Conservation (phyloP, 2,888 invertebrate species). For the Calameuta pallipes region DNA sequence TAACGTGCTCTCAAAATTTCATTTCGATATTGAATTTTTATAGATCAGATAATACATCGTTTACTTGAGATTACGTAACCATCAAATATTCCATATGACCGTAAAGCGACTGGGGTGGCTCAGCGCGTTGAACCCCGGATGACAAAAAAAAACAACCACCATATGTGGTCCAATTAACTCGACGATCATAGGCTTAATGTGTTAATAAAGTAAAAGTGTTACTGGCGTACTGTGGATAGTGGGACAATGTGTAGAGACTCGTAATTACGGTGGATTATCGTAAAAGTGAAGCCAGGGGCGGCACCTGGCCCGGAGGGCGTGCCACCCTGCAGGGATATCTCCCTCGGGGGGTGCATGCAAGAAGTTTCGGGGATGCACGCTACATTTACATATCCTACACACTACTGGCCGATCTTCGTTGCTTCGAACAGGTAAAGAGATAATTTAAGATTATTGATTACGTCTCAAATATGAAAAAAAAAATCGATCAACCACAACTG, state of each 20-base stretch:
- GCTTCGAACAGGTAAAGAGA: constrained; percentile 75
- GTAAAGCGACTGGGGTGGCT: not conserved
- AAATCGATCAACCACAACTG: not conserved
- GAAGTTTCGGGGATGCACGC: constrained; percentile 72
- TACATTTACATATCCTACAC: constrained; percentile 75
- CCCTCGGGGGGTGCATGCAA: constrained; percentile 47
- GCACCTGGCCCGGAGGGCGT: constrained; percentile 64
- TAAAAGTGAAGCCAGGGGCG: constrained; percentile 50
- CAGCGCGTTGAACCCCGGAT: not conserved
- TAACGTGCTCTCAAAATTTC: not conserved
- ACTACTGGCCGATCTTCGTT: constrained; percentile 72
- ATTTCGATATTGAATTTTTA: not conserved
- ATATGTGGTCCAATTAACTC: not conserved
- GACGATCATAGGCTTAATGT: not conserved
- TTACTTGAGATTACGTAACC: not conserved
- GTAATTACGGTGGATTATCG: constrained; percentile 55
- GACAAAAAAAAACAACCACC: not conserved
- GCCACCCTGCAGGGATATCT: constrained; percentile 61
- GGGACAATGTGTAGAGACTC: constrained; percentile 32
- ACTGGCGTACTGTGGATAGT: not conserved
- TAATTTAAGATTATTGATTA: not conserved
- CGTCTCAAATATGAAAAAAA: not conserved
- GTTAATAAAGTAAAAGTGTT: not conserved
- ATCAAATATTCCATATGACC: not conserved
- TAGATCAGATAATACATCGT: not conserved